Evolutionary conservation across 2,797 vertebrate genomes (phyloP).

Genomic region (Eulemur mongoz): DNA sequence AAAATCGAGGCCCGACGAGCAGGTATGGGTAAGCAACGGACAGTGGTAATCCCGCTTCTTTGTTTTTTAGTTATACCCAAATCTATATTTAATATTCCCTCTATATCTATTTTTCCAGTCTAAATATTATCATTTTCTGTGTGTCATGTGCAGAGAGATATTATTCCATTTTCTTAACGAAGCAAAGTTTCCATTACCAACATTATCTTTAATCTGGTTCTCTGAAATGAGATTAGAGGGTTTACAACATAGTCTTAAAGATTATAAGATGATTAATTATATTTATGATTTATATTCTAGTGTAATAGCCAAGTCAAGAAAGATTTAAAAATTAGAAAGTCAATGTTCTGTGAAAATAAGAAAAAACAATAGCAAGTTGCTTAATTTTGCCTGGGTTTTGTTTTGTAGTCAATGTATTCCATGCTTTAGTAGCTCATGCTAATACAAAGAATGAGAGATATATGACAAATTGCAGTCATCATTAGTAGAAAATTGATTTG

Average conservation of each 20-base stretch:
- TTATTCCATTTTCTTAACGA: not conserved
- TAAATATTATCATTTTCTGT: not conserved
- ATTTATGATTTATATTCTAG: not conserved
- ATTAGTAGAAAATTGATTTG: not conserved
- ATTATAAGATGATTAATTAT: not conserved
- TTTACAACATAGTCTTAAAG: not conserved
- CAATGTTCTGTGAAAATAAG: conserved; percentile 23
- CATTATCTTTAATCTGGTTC: not conserved
- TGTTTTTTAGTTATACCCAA: not conserved
- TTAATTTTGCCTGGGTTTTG: conserved; percentile 18
- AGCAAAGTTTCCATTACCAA: not conserved
- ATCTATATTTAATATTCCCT: not conserved
- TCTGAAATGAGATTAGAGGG: not conserved
- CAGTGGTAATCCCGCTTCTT: not conserved
- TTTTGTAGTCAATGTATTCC: not conserved
- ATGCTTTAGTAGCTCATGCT: not conserved
- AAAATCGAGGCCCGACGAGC: not conserved
- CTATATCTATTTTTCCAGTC: not conserved
- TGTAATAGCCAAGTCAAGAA: not conserved
- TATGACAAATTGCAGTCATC: not conserved
- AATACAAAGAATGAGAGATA: not conserved
- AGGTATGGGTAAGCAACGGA: conserved; percentile 69
- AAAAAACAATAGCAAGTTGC: not conserved
- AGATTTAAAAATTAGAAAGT: conserved; percentile 16
- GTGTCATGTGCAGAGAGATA: not conserved